Evolutionary conservation across 2,797 vertebrate genomes (phyloP).

Genomic region (Buceros bicornis): DNA sequence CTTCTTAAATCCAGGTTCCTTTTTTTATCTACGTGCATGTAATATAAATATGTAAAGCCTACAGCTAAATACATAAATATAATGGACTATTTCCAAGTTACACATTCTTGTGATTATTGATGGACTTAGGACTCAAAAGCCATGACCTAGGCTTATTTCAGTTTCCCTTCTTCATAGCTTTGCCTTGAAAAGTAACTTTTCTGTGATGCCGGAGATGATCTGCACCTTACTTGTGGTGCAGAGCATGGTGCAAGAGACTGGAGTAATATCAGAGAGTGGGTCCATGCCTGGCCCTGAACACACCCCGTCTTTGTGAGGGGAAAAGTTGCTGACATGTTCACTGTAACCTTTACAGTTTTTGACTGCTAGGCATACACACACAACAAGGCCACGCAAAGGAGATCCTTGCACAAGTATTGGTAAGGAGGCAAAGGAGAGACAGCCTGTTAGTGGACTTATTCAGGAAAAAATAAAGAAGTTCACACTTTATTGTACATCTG

Average conservation of each 20-base stretch:
- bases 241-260: neutral
- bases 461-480: neutral
- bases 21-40: neutral
- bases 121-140: neutral
- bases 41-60: neutral
- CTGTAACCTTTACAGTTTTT: neutral
- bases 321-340: neutral
- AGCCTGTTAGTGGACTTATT: neutral
- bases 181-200: neutral
- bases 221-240: neutral
- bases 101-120: neutral
- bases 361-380: neutral
- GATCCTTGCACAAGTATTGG: neutral
- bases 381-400: neutral
- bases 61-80: neutral
- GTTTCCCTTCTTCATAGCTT: neutral
- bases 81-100: neutral
- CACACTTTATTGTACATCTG: neutral
- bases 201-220: accelerated
- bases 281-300: neutral
- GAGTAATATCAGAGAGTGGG: neutral
- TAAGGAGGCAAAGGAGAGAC: neutral
- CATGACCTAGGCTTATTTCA: neutral
- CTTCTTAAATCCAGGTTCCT: neutral
- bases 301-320: neutral